Evolutionary conservation across 2,113 vertebrate species (phyloP).

Genomic region (Nannobrachium achirus): DNA sequence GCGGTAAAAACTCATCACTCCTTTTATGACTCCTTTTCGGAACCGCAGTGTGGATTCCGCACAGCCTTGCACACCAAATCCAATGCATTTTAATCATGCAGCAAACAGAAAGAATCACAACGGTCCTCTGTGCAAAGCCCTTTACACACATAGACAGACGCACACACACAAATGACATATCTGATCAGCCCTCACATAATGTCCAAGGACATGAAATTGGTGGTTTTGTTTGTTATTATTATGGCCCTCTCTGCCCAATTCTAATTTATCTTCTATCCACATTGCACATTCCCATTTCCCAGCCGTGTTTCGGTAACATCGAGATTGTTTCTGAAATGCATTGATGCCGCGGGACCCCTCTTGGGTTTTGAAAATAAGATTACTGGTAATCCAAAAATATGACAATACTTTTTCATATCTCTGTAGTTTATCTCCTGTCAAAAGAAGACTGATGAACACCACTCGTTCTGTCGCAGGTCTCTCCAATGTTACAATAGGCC

Average conservation of each 20-base stretch:
- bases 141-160: not conserved
- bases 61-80: too few species aligned
- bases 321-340: slow-evolving; percentile 2
- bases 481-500: slow-evolving; percentile 2
- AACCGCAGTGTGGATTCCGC: too few species aligned
- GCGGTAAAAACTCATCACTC: too few species aligned
- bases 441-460: slow-evolving; percentile 10
- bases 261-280: slow-evolving; percentile 11
- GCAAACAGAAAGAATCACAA: too few species aligned
- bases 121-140: too few species aligned
- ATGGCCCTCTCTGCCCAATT: not conserved
- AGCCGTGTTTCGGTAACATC: slow-evolving; percentile 20
- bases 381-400: slow-evolving; percentile 6
- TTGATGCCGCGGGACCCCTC: not conserved
- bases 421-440: slow-evolving; percentile 10
- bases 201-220: slow-evolving; percentile 25
- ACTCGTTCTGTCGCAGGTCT: not conserved
- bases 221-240: slow-evolving; percentile 6
- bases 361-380: slow-evolving; percentile 15
- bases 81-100: too few species aligned
- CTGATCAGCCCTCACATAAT: not conserved
- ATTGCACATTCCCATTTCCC: slow-evolving; percentile 1
- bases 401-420: slow-evolving; percentile 23
- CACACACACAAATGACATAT: too few species aligned
- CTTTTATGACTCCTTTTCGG: too few species aligned